A percentile compares a stretch with the other conserved stretches of the same genome.
These are phyloP conservation scores for Piezodorus guildinii DNA, from an alignment of 1,140 invertebrate species.

Conservation along the genomic window DNA sequence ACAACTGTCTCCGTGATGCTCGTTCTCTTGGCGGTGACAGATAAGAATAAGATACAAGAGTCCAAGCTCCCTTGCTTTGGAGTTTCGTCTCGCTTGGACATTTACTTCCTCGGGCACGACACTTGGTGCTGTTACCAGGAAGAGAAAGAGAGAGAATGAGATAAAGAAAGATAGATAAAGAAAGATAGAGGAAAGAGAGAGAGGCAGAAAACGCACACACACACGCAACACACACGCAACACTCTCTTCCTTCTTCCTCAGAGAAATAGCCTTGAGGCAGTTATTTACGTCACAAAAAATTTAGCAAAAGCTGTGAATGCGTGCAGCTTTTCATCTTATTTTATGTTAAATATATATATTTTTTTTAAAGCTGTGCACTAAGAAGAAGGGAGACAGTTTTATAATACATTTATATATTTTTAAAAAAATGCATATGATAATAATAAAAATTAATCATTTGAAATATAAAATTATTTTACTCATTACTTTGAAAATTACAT, in stretches of 20 bases:
- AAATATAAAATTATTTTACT: too few relatives aligned
- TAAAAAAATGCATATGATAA: too few relatives aligned
- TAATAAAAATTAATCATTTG: too few relatives aligned
- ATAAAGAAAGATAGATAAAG: neutral
- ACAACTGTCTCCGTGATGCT: slow-evolving; percentile 6
- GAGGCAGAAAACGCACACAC: slow-evolving; percentile 5
- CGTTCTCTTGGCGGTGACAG: slow-evolving; percentile 9
- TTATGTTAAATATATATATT: neutral
- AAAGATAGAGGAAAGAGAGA: neutral
- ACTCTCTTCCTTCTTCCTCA: slow-evolving; percentile 14
- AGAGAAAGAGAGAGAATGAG: slow-evolving; percentile 52
- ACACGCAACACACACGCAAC: neutral
- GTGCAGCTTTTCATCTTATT: slow-evolving; percentile 1
- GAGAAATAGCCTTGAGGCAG: slow-evolving; percentile 6
- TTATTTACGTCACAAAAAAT: slow-evolving; percentile 2
- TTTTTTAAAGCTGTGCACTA: slow-evolving; percentile 13
- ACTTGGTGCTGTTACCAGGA: slow-evolving; percentile 51
- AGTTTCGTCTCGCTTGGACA: slow-evolving; percentile 2
- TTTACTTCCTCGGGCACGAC: slow-evolving; percentile 44
- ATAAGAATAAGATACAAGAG: neutral
- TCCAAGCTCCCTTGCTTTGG: slow-evolving; percentile 2
- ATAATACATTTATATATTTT: neutral
- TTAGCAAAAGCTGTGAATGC: slow-evolving; percentile 13
- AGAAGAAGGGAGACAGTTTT: slow-evolving; percentile 18
- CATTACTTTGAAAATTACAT: too few relatives aligned